phyloP scores from a whole-genome alignment of 2,797 vertebrate species.

The Poeciliopsis turneri region DNA sequence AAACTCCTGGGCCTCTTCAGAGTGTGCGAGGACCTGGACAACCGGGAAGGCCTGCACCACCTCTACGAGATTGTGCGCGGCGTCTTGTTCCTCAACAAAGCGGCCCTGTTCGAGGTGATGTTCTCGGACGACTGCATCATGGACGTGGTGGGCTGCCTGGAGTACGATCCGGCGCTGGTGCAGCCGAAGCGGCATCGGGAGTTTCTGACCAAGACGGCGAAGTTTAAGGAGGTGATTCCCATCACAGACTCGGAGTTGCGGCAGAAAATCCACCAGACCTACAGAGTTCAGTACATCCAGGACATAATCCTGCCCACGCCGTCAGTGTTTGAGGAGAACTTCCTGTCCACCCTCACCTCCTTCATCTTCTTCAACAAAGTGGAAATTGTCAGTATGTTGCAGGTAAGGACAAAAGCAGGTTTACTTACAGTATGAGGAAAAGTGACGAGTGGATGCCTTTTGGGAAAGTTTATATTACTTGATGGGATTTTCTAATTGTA shows the following conservation, averaged over 20 bases:
- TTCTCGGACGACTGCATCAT: constrained; percentile 99
- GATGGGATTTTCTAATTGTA: neutral
- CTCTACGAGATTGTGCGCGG: constrained; percentile 97
- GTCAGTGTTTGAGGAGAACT: constrained; percentile 99
- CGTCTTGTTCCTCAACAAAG: constrained; percentile 98
- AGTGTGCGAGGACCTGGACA: constrained; percentile 95
- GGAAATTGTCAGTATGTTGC: constrained; percentile 99
- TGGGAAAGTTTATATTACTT: neutral
- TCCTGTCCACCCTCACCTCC: constrained; percentile 97
- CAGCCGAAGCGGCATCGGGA: constrained; percentile 96
- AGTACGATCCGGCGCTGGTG: constrained; percentile 95
- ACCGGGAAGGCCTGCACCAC: constrained; percentile 96
- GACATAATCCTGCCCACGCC: constrained; percentile 99
- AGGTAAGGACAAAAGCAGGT: constrained; percentile 83
- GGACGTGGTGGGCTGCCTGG: constrained; percentile 99
- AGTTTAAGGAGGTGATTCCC: constrained; percentile 99
- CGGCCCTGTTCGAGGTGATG: constrained; percentile 98
- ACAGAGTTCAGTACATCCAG: constrained; percentile 99
- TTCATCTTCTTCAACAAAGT: constrained; percentile 99
- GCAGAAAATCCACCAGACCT: constrained; percentile 99
- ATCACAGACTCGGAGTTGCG: constrained; percentile 99
- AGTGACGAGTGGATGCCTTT: neutral
- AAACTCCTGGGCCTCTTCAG: constrained; percentile 97
- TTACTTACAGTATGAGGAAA: constrained; percentile 4
- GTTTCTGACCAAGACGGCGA: constrained; percentile 99